Conservation (phyloP, 1,140 invertebrate genomes). For the Calephelis nemesis region DNA sequence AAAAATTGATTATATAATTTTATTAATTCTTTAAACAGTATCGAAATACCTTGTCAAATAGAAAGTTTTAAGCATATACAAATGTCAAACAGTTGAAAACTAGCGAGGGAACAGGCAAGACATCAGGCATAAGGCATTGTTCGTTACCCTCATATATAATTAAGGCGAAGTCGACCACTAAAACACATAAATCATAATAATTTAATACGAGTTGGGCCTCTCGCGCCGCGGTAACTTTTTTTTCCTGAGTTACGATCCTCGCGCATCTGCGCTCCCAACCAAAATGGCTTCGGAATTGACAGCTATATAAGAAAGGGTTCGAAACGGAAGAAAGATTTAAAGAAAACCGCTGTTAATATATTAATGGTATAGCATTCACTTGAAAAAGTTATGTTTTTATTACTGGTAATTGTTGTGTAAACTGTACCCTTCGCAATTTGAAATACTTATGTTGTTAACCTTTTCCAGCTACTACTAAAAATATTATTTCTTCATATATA, state of each 20-base stretch:
- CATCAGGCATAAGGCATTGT: conserved; percentile 50
- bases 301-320: conserved; percentile 59
- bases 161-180: conserved; percentile 59
- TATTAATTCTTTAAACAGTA: too few relatives aligned
- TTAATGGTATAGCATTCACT: background rate
- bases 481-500: too few relatives aligned
- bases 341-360: conserved; percentile 44
- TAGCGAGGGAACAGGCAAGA: conserved; percentile 25
- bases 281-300: conserved; percentile 64
- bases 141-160: conserved; percentile 71
- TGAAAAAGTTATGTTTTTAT: too few relatives aligned
- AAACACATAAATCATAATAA: conserved; percentile 78
- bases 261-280: conserved; percentile 61
- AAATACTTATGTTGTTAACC: too few relatives aligned
- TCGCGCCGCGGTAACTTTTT: conserved; percentile 48
- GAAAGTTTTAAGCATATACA: too few relatives aligned
- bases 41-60: too few relatives aligned
- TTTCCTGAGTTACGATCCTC: conserved; percentile 55
- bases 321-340: conserved; percentile 36
- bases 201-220: conserved; percentile 63
- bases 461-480: too few relatives aligned
- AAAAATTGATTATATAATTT: too few relatives aligned
- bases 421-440: too few relatives aligned
- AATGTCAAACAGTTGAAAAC: background rate
- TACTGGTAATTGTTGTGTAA: too few relatives aligned